These are phyloP conservation scores for Trissolcus basalis DNA, from an alignment of 1,140 invertebrate genomes.

Conservation along the genomic window DNA sequence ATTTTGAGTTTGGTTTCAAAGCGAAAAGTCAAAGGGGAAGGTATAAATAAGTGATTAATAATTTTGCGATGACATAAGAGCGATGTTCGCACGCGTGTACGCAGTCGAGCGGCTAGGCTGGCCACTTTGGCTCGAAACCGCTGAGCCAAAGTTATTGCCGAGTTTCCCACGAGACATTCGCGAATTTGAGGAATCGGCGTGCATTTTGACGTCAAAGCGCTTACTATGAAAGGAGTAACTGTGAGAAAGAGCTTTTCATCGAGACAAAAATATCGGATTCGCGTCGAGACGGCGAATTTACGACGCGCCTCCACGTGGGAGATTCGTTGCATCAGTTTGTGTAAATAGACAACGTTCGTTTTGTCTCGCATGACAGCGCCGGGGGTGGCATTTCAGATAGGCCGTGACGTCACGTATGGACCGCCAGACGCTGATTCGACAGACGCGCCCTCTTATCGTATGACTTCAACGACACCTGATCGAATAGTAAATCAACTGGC, in stretches of 20 bases:
- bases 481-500: no score
- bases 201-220: not conserved
- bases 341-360: conserved; percentile 13
- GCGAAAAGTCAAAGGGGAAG: conserved; percentile 41
- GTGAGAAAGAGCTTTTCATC: not conserved
- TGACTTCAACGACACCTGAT: no score
- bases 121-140: conserved; percentile 31
- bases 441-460: not conserved
- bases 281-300: not conserved
- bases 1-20: conserved; percentile 24
- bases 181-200: not conserved
- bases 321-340: not conserved
- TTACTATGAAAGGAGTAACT: not conserved
- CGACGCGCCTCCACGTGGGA: not conserved
- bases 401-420: conserved; percentile 9
- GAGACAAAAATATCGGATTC: not conserved
- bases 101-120: conserved; percentile 12
- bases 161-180: not conserved
- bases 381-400: not conserved
- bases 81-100: conserved; percentile 35
- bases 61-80: conserved; percentile 48
- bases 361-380: conserved; percentile 3
- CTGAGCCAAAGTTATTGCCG: conserved; percentile 6
- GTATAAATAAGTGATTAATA: conserved; percentile 48
- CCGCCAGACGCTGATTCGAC: conserved; percentile 22